Percentiles rank a stretch among this genome's conserved stretches.
Evolutionary conservation across 2,113 vertebrate species (phyloP).

Genomic region (Serilophus lunatus): DNA sequence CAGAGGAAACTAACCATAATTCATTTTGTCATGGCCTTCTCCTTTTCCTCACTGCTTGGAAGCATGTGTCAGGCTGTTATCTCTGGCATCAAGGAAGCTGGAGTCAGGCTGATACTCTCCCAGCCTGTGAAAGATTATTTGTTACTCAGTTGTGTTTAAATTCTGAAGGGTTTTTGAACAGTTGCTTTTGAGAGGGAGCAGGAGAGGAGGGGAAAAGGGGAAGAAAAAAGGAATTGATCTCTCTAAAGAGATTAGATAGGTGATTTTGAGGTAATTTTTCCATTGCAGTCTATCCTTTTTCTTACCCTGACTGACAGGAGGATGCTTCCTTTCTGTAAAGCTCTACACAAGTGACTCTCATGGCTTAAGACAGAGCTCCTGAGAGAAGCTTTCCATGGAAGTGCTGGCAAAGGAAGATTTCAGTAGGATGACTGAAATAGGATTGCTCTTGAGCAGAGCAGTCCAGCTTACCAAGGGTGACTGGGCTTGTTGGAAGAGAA

Average conservation of each 20-base stretch:
- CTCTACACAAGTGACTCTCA: background rate
- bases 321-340: background rate
- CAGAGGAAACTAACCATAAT: background rate
- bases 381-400: background rate
- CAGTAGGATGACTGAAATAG: background rate
- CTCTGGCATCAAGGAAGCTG: background rate
- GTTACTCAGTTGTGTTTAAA: background rate
- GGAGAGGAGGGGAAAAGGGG: background rate
- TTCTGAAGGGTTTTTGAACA: background rate
- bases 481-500: background rate
- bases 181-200: background rate
- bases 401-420: background rate
- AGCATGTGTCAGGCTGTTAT: background rate
- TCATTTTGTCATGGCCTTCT: background rate
- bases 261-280: background rate
- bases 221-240: background rate
- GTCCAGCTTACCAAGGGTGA: background rate
- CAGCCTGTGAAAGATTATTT: background rate
- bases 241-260: background rate
- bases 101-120: background rate
- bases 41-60: background rate
- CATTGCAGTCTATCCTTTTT: background rate
- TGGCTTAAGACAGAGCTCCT: background rate
- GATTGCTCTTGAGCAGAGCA: background rate
- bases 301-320: background rate